Base-by-base conservation (phyloP, 2,888 invertebrate genomes). In the Sarcophaga carnaria region DNA sequence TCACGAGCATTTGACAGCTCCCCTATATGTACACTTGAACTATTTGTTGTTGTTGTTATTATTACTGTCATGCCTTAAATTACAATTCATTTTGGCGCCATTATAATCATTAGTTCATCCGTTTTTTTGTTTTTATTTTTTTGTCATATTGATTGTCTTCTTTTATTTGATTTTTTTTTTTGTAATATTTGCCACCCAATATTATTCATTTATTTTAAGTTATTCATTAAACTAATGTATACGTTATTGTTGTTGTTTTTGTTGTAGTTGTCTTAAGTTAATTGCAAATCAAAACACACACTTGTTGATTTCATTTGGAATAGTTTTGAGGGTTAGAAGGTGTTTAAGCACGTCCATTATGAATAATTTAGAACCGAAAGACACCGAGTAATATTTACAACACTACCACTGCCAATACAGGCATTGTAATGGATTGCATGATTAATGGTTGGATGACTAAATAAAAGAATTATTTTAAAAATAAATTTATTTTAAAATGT, bases 271-370 rank as follows among this genome's bases (percentile, higher is more conserved):
- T 60, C 79, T 67, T 49, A 54, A 71, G 11, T 25, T 20, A n/a
- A 20, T 84, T 63, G 17, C 37, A 60, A 64, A 64, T 80, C 45
- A 37, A 37, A 45, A 22, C 37, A 64, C 54, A 25, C 49, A 71
- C 22, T 14, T 54, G 75, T 59, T 70, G 59, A 70, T 78, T 8
- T 37, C 37, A 37, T 37, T 37, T 37, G 37, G 8, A 37, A 37
- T 37, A 8, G 37, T 37, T 75, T 70, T 64, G 69, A 71, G 17
- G 78, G 70, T 79, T 82, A 62, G 78, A 70, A 78, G 74, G 60
- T 74, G 69, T 69, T 80, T 78, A 63, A 77, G 54, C 82, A 78
- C 64, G 72, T 81, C 54, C 12, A 54, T 54, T 54, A 54, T 17
- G 12, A 54, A 54, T 54, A 54, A 54, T 12, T 54, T 12, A 54